Evolutionary conservation across 1,140 invertebrate genomes (phyloP).

Genomic region (Tetraneura akinire): DNA sequence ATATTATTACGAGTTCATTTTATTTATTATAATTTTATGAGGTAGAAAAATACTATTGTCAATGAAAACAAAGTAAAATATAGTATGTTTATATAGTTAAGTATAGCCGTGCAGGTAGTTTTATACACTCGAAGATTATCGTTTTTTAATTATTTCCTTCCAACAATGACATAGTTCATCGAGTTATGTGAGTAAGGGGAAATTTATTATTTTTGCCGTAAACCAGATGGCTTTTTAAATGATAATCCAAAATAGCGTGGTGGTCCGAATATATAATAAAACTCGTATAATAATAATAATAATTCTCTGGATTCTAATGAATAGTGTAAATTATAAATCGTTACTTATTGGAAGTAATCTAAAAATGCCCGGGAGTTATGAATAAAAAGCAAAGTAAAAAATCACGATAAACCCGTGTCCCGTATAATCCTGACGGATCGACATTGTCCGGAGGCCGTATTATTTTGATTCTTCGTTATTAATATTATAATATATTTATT

Average conservation of each 20-base stretch:
- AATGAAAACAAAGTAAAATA: too few species aligned
- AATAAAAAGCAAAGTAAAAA: background rate
- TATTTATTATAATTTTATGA: too few species aligned
- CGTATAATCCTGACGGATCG: constrained; percentile 20
- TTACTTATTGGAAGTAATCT: constrained; percentile 18
- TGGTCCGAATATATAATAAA: constrained; percentile 2
- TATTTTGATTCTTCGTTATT: background rate
- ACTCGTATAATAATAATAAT: background rate
- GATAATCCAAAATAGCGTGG: background rate
- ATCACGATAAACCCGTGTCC: background rate
- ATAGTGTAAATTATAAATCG: constrained; percentile 20
- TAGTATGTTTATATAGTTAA: too few species aligned
- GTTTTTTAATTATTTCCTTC: background rate
- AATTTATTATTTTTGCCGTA: background rate
- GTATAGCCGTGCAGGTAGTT: too few species aligned
- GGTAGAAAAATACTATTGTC: too few species aligned
- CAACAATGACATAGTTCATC: too few species aligned
- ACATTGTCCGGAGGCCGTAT: constrained; percentile 8
- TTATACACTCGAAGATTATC: too few species aligned
- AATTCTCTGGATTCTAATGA: background rate
- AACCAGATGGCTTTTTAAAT: background rate
- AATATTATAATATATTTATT: too few species aligned
- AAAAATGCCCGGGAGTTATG: background rate
- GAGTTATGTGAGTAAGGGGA: too few species aligned
- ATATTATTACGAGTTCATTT: too few species aligned